phyloP scores from a whole-genome alignment of 2,113 vertebrate genomes.

The Takifugu flavidus region DNA sequence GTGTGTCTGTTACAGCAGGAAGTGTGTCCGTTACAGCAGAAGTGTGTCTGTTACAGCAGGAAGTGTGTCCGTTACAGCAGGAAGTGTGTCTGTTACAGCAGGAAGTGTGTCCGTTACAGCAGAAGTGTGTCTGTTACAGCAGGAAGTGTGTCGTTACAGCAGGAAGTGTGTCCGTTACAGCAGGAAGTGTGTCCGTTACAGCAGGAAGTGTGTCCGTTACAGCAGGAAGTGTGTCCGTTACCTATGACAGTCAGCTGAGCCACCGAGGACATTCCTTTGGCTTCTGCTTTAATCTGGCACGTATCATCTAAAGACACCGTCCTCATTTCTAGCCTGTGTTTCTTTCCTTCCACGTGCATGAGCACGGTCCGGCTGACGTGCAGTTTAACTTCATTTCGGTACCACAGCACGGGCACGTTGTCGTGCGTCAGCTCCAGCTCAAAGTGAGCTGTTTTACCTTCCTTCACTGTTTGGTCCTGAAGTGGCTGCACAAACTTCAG shows the following conservation, averaged over 20 bases:
- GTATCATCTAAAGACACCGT: constrained; percentile 89
- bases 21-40: no score
- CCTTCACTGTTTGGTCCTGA: constrained; percentile 91
- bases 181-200: no score
- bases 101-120: no score
- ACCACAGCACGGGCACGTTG: constrained; percentile 87
- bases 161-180: constrained; percentile 71
- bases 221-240: constrained; percentile 63
- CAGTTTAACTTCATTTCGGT: constrained; percentile 91
- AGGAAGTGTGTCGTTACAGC: no score
- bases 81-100: no score
- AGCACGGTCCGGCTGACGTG: constrained; percentile 89
- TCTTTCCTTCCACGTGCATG: constrained; percentile 85
- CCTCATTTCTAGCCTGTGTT: constrained; percentile 88
- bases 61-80: no score
- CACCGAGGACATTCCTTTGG: constrained; percentile 81
- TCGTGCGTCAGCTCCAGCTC: constrained; percentile 92
- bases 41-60: no score
- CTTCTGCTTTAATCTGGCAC: constrained; percentile 92
- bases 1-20: no score
- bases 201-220: no score
- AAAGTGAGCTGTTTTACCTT: constrained; percentile 86
- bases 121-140: no score
- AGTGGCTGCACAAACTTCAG: constrained; percentile 85
- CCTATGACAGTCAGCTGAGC: constrained; percentile 92